phyloP scores from a whole-genome alignment of 2,113 vertebrate genomes.

The Lanius ludovicianus region DNA sequence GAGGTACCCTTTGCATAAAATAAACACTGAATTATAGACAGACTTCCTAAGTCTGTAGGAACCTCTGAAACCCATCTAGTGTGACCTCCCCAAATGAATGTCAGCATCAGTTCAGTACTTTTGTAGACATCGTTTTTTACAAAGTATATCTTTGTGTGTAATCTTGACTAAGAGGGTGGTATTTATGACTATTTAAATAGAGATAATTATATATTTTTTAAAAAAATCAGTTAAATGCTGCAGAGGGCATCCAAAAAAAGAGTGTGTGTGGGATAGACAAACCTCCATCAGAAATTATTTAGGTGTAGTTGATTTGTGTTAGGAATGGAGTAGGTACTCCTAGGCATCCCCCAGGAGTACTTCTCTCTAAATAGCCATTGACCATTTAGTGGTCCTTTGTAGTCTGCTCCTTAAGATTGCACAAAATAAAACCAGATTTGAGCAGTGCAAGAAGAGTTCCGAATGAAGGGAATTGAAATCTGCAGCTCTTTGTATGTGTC shows the following conservation, averaged over 20 bases:
- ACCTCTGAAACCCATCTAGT: not conserved
- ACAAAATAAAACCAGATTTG: not conserved
- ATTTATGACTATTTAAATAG: not conserved
- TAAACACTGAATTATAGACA: not conserved
- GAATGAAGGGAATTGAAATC: not conserved
- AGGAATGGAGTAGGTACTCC: not conserved
- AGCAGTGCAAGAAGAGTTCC: not conserved
- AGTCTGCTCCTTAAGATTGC: not conserved
- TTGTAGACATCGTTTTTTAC: not conserved
- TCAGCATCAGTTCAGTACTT: not conserved
- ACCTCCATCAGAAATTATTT: not conserved
- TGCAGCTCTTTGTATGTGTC: not conserved
- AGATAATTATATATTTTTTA: not conserved
- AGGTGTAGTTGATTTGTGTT: not conserved
- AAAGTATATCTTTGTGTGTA: not conserved
- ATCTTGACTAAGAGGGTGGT: not conserved
- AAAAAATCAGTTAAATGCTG: not conserved
- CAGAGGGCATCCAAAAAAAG: not conserved
- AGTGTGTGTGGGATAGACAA: not conserved
- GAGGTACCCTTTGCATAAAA: not conserved
- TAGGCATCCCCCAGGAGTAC: not conserved
- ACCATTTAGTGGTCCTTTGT: not conserved
- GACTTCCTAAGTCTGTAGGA: not conserved
- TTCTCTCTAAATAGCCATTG: not conserved
- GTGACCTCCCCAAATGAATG: not conserved